Base-by-base conservation (phyloP, 2,113 vertebrate genomes). In the Opisthocomus hoazin region DNA sequence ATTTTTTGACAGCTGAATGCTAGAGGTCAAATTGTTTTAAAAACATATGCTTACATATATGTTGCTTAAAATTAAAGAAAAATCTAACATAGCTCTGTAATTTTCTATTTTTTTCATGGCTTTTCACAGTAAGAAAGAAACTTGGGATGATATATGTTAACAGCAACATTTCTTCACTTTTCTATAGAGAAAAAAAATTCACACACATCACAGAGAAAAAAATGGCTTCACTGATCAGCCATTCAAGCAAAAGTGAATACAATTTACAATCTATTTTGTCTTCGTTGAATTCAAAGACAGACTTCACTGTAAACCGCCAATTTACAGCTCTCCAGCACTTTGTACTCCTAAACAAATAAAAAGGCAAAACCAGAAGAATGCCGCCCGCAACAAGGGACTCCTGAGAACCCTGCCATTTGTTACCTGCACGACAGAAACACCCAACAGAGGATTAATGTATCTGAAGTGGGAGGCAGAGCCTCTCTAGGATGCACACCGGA, bases 231-330 rank as follows among this genome's bases (percentile, higher is more conserved):
- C 24, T 56, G 65, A 91, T 64, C 24, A 10, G 0, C 56, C 73
- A 84, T 64, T 91, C 74, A 91, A 64, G 60, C 60, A 96, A 68
- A 94, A 95, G 61, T 39, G 30, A 93, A 91, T 48, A 84, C 5
- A 71, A 91, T 76, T 94, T 76, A 82, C 56, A 91, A 71, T 71
- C 32, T 73, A 46, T 56, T 92, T 91, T 79, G 77, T 48, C 85
- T 95, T 93, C 81, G 54, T 58, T 94, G 65, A 68, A 60, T 53
- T 95, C 87, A 89, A 87, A 95, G 61, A 82, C 19, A 89, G 68
- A 84, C 51, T 90, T 87, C 51, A 82, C 95, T 79, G 56, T 6
- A 61, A 91, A 95, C n/a, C 61, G 57, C 77, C 81, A 86, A 92
- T 93, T 95, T 95, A 96, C 74, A 92, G 43, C 85, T 88, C 54